Conservation (phyloP, 1,140 invertebrate genomes). For the Calycopis cecrops region DNA sequence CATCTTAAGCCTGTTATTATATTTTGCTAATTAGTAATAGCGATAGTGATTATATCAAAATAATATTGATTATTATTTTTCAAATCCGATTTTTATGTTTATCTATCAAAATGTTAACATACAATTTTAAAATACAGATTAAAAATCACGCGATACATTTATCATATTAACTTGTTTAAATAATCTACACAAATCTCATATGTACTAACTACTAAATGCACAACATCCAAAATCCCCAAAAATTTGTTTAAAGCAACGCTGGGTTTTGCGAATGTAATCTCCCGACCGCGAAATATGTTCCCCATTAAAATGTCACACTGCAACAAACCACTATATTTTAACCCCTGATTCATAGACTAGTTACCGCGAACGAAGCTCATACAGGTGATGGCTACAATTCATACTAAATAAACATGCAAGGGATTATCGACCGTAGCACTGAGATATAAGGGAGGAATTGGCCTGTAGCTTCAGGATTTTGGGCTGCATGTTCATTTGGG, state of each 20-base stretch:
- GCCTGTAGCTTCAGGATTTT: background rate
- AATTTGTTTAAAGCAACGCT: conserved; percentile 13
- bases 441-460: background rate
- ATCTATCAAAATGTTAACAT: too few species aligned
- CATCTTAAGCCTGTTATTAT: too few species aligned
- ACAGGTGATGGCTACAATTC: conserved; percentile 18
- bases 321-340: conserved; percentile 33
- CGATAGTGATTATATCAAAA: too few species aligned
- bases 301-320: conserved; percentile 43
- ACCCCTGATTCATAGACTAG: conserved; percentile 34
- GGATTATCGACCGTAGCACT: background rate
- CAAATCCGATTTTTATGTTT: too few species aligned
- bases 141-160: too few species aligned
- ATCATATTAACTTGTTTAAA: too few species aligned
- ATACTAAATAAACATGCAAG: conserved; percentile 8
- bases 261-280: conserved; percentile 37
- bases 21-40: too few species aligned
- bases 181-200: too few species aligned
- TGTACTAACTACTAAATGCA: too few species aligned
- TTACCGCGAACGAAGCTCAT: conserved; percentile 22
- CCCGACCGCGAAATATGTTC: conserved; percentile 36
- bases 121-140: too few species aligned
- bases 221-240: too few species aligned
- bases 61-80: too few species aligned
- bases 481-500: background rate